Evolutionary conservation across 2,888 invertebrate genomes (phyloP), one percentile per base, ranked within the genome.

Genomic region (Taphrorychus bicolor): DNA sequence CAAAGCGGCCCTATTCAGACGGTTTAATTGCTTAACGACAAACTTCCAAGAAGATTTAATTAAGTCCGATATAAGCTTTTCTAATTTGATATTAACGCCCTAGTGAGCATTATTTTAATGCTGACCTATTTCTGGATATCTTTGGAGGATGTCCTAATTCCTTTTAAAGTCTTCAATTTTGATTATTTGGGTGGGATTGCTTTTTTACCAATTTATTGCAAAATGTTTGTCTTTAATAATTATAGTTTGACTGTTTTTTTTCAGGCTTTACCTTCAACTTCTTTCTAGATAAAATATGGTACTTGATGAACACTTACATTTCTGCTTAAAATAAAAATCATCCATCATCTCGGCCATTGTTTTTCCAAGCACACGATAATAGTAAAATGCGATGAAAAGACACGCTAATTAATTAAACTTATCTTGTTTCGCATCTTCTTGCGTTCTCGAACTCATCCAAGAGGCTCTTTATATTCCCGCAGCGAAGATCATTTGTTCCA

Each of bases 31-130:
- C 4, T 45, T 45, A 16, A 7, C 3, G 45, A 45, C 45, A 45
- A 45, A 45, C 16, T 19, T 59, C 21, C 24, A 54, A 51, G 41
- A 41, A 42, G 64, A 57, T 64, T 64, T 58, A 58, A 64, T 64
- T 64, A 64, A 59, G 41, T 32, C 42, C 58, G 52, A 58, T 64
- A 59, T 64, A 52, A 64, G 58, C 58, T 45, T 58, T 5, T 49
- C 17, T 64, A 51, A 58, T 58, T 52, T 22, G 21, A 19, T 58
- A 52, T 58, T 64, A 52, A 51, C 63, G 40, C 51, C 56, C 56
- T 52, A 52, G 63, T 40, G 21, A 48, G 22, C 63, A 45, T 63
- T 51, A 48, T 3, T 11, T 48, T 14, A 48, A 16, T 48, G 17
- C 48, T 16, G 48, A 16, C 48, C 48, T 16, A 48, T 9, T 48